Percentiles rank a stretch among this genome's conserved stretches.
Evolutionary conservation across 2,888 invertebrate genomes (phyloP).

Genomic region (Stenoptilia bipunctidactyla): DNA sequence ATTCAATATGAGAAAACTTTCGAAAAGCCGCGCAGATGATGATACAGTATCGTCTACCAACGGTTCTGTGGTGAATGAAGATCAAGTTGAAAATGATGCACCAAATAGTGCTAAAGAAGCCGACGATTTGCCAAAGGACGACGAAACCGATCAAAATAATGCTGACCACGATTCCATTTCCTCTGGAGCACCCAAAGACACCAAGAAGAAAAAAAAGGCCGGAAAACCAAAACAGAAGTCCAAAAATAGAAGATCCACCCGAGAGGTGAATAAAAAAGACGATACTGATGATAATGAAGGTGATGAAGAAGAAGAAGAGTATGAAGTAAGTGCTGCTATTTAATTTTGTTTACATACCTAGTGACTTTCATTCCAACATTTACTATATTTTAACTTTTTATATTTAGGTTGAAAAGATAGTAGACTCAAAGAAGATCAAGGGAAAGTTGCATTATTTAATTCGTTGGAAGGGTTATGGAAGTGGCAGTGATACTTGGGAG

Average conservation of each 20-base stretch:
- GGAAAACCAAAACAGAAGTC: not conserved
- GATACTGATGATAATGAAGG: constrained; percentile 12
- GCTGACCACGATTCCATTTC: not conserved
- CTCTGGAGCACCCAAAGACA: not conserved
- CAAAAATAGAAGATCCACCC: not conserved
- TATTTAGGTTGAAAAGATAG: constrained; percentile 76
- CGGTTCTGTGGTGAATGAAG: constrained; percentile 31
- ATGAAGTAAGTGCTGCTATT: constrained; percentile 51
- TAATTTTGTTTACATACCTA: not conserved
- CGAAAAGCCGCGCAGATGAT: constrained; percentile 54
- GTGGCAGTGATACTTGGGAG: constrained; percentile 82
- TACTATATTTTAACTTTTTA: not conserved
- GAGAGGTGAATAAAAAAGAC: not conserved
- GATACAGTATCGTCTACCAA: constrained; percentile 60
- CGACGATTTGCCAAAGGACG: constrained; percentile 23
- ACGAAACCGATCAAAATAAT: constrained; percentile 25
- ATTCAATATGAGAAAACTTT: constrained; percentile 52
- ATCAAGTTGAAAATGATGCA: not conserved
- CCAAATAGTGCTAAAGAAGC: constrained; percentile 23
- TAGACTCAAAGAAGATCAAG: constrained; percentile 77
- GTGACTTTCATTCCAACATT: no score
- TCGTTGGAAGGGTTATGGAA: constrained; percentile 82
- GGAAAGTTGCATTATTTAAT: constrained; percentile 79
- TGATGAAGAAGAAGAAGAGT: constrained; percentile 43
- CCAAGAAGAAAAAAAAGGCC: not conserved